Evolutionary conservation across 2,888 invertebrate species (phyloP).

Genomic region (Cephus runcator): DNA sequence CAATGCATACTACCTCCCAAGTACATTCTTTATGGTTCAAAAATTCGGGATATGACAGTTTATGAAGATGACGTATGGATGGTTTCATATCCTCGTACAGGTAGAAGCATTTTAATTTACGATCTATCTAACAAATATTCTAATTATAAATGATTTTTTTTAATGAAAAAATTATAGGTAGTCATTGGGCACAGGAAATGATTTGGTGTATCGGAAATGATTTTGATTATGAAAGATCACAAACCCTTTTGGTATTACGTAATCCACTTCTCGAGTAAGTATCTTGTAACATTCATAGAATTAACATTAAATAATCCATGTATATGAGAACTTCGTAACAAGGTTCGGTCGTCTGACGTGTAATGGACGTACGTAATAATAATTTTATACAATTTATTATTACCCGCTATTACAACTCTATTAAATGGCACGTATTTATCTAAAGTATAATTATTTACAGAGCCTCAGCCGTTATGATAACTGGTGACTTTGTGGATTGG

Average conservation of each 20-base stretch:
- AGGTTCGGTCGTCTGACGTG: background rate
- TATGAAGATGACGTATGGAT: constrained; percentile 85
- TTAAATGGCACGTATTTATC: background rate
- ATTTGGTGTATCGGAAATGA: constrained; percentile 88
- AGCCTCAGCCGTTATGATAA: constrained; percentile 53
- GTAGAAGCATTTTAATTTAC: constrained; percentile 63
- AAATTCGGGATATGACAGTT: constrained; percentile 78
- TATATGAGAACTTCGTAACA: background rate
- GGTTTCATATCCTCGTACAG: constrained; percentile 89
- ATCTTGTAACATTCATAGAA: background rate
- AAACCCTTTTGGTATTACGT: constrained; percentile 72
- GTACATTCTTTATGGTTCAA: constrained; percentile 75
- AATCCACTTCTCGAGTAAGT: constrained; percentile 64
- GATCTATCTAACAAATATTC: background rate
- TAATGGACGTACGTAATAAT: background rate
- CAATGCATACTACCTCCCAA: constrained; percentile 76
- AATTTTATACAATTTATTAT: background rate
- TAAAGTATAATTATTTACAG: constrained; percentile 31
- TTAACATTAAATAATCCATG: background rate
- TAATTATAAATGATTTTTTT: background rate
- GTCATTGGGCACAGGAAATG: constrained; percentile 95
- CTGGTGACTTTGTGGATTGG: constrained; percentile 50
- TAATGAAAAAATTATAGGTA: constrained; percentile 69
- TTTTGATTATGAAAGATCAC: constrained; percentile 80
- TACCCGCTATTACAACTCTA: background rate